A percentile compares a stretch with the other conserved stretches of the same genome.
phyloP scores from a whole-genome alignment of 2,888 invertebrate genomes.

The Drosophila neoperkinsi region DNA sequence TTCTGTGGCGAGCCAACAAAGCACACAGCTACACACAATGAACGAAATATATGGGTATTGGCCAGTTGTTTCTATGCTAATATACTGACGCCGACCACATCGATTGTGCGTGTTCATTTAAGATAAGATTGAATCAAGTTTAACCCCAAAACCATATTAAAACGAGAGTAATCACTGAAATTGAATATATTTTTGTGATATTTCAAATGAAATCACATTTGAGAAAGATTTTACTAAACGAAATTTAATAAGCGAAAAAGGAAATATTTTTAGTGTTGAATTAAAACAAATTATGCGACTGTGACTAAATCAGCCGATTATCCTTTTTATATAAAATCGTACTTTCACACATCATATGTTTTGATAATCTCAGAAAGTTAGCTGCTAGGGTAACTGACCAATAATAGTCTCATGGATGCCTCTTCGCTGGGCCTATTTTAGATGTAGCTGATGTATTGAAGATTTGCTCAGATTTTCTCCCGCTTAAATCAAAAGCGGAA shows the following conservation, averaged over 20 bases:
- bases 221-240: not conserved
- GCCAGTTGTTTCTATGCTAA: constrained; percentile 48
- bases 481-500: not conserved
- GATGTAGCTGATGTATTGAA: not conserved
- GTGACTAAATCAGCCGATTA: not conserved
- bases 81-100: constrained; percentile 44
- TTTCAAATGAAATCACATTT: not conserved
- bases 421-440: not conserved
- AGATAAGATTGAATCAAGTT: constrained; percentile 65
- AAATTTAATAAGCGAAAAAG: not conserved
- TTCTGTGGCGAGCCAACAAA: constrained; percentile 3
- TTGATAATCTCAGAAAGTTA: not conserved
- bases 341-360: not conserved
- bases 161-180: constrained; percentile 21
- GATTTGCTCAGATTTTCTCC: not conserved
- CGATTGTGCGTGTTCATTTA: constrained; percentile 35
- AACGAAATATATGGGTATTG: constrained; percentile 8
- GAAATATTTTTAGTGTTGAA: not conserved
- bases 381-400: not conserved
- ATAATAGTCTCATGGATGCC: not conserved
- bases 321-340: not conserved
- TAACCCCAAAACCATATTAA: constrained; percentile 47
- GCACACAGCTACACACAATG: constrained; percentile 8
- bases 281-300: not conserved
- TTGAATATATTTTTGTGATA: not conserved